Evolutionary conservation across 2,797 vertebrate genomes (phyloP), one percentile per base, ranked within the genome.

Genomic region (Pampus argenteus): DNA sequence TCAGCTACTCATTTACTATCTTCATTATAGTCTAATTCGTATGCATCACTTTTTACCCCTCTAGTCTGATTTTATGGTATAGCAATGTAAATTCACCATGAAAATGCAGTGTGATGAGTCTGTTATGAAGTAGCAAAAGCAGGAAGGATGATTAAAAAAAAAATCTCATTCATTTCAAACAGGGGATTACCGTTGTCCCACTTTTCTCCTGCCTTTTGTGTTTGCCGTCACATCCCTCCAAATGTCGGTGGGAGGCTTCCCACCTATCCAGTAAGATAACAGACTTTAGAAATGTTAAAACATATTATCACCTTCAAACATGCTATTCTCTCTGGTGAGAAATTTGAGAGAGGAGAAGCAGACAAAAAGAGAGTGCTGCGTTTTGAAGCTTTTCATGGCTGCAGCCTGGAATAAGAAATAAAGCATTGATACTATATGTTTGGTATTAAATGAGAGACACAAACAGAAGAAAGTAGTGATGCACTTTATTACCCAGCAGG

Each of bases 151-250:
- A 20, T 38, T 61, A n/a, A n/a, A n/a, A n/a, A n/a, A n/a, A n/a
- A 72, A 81, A 75, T 74, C 77, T 64, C 40, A 64, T 74, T 87
- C 55, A 72, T 82, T 84, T 88, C 73, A 77, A 70, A 78, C 14
- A 2, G 25, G 50, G 73, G 76, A 89, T 88, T 81, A 82, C 34
- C 54, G 74, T 66, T 82, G 74, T 81, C 77, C 64, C 67, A 78
- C 56, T 84, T 88, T 83, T 70, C 29, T 75, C 52, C 47, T 66
- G 31, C 55, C 64, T 63, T 79, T 85, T 78, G 65, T 77, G 55
- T 74, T 81, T 48, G 45, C 70, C 71, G 55, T 81, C 78, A 66
- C 40, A 49, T 86, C 44, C 58, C 47, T 75, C 31, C 31, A 40
- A 59, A 74, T 42, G 63, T 74, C 67, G 48, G 38, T 48, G 45